Base-by-base conservation (phyloP, 2,888 invertebrate genomes). In the Lepidochrysops patricia region DNA sequence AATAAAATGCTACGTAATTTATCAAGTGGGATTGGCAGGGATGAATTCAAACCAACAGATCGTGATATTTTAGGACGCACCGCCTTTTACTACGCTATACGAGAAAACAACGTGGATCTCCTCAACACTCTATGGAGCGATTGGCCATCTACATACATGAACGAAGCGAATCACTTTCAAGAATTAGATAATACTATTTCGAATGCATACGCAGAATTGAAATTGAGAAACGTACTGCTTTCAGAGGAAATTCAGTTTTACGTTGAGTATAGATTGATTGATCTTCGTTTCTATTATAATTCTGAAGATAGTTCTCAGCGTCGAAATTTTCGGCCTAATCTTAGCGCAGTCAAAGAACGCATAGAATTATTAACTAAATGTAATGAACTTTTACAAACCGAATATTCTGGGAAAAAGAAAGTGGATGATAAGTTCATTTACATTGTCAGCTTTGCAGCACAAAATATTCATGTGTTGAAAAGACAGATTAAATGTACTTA, bases 1-100 rank as follows among this genome's bases (percentile, higher is more conserved):
- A 32, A 19, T 54, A 54, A 12, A 19, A 54, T 54, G 6, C 27
- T 19, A 9, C 15, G 9, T 19, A 54, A 29, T 15, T 54, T 54
- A 7, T 54, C 29, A 4, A 12, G 29, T 32, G 29, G 2, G 12
- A 29, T 54, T 12, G 12, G 19, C 7, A 29, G 27, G 19, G 19
- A 54, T 29, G 15, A 15, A 54, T 19, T 29, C 19, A 54, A 54
- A 27, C 32, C 15, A 13, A 32, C 15, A 29, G 54, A 54, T 13
- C 15, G 27, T 2, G 54, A 54, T 12, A 15, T 7, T 13, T 4
- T 19, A 29, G 54, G 54, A 9, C 54, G 27, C 19, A 29, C 15
- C 15, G 54, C 54, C 6, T 54, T 54, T 29, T 54, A 54, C 29
- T 54, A 54, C 19, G 29, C 54, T 6, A 54, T 54, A 29, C 54